phyloP scores from a whole-genome alignment of 2,888 invertebrate genomes.

The Gymnoscelis rufifasciata region DNA sequence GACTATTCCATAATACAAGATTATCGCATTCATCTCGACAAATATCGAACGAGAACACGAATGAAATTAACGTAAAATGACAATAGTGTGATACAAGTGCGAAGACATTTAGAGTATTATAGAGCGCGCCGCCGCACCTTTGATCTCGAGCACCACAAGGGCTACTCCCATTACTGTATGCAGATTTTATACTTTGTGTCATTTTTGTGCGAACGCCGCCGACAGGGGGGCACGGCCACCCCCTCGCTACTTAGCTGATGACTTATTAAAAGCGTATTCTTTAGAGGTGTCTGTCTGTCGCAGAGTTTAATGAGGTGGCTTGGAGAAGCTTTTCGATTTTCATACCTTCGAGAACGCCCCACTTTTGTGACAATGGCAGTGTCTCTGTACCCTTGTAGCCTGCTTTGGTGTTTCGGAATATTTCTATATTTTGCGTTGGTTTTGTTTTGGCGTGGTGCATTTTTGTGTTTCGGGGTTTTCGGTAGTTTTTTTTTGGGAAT shows the following conservation, averaged over 20 bases:
- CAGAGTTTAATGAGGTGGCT: slow-evolving; percentile 73
- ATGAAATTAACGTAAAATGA: too few species aligned
- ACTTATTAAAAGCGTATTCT: slow-evolving; percentile 79
- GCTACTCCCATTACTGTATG: slow-evolving; percentile 70
- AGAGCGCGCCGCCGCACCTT: slow-evolving; percentile 50
- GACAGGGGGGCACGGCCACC: slow-evolving; percentile 21
- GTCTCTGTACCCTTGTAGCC: slow-evolving; percentile 5
- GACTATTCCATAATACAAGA: too few species aligned
- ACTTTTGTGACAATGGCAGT: slow-evolving; percentile 49
- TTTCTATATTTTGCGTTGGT: slow-evolving; percentile 7
- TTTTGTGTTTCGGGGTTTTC: not conserved
- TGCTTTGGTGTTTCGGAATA: slow-evolving; percentile 3
- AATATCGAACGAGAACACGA: too few species aligned
- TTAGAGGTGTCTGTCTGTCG: slow-evolving; percentile 76
- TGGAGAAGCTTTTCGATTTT: slow-evolving; percentile 51
- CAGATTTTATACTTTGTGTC: slow-evolving; percentile 77
- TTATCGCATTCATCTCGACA: too few species aligned
- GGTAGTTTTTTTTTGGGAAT: not conserved
- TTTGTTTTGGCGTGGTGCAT: slow-evolving; percentile 1
- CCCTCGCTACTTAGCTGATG: slow-evolving; percentile 75
- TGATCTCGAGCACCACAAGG: slow-evolving; percentile 63
- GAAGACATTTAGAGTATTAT: slow-evolving; percentile 20
- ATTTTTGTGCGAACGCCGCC: slow-evolving; percentile 67
- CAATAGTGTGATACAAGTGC: too few species aligned
- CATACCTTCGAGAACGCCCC: slow-evolving; percentile 60